Evolutionary conservation across 2,888 invertebrate species (phyloP).

Genomic region (Acrobasis repandana): DNA sequence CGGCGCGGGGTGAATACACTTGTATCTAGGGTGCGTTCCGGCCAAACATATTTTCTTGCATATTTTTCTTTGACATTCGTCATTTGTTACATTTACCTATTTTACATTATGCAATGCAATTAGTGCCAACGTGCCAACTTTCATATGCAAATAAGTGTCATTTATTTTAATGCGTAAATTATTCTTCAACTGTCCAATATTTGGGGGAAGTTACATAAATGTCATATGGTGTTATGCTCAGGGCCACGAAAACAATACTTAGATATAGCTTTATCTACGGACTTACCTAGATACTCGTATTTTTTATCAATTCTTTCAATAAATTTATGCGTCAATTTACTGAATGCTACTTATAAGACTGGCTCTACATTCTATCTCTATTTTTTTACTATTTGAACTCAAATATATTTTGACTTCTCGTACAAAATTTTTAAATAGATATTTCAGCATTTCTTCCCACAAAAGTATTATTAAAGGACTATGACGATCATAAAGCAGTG

Average conservation of each 20-base stretch:
- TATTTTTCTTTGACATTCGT: constrained; percentile 1
- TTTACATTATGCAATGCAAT: not conserved
- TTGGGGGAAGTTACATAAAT: not conserved
- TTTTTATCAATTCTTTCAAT: no score
- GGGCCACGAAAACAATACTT: not conserved
- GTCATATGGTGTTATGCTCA: not conserved
- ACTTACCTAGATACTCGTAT: not conserved
- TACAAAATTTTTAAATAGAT: no score
- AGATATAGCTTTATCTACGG: not conserved
- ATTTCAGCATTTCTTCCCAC: no score
- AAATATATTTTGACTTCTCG: no score
- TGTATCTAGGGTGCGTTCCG: constrained; percentile 59
- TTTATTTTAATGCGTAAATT: not conserved
- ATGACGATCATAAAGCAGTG: not conserved
- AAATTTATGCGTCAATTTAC: no score
- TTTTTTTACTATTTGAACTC: no score
- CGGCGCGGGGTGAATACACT: constrained; percentile 63
- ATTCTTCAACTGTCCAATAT: not conserved
- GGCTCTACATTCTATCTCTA: no score
- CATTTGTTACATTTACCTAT: not conserved
- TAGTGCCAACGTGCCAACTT: not conserved
- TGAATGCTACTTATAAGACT: no score
- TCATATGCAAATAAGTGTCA: not conserved
- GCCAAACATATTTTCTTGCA: constrained; percentile 37
- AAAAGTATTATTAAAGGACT: no score